Base-by-base conservation (phyloP, 2,888 invertebrate genomes). In the Bhutanitis thaidina region DNA sequence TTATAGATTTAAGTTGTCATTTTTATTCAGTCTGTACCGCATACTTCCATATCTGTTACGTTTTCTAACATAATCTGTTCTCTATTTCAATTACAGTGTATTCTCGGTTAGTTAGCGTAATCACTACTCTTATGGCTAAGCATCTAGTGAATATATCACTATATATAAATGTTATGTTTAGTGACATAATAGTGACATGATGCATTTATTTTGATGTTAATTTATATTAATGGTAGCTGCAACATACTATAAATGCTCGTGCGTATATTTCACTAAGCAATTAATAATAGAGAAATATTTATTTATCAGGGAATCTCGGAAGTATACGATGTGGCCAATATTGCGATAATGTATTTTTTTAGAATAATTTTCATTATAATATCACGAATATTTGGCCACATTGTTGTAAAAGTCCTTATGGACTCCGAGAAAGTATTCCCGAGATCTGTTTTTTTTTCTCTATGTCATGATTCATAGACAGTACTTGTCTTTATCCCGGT, bases 141-240 rank as follows among this genome's bases (percentile, higher is more conserved):
- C 78, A 71, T 77, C 80, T 85, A 85, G 84, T 77, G 80, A 57
- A 58, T 80, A 77, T 72, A 77, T 76, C 77, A 77, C 76, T 80
- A 74, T 80, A 69, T 76, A 68, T 49, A 66, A 71, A 80, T 67
- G 78, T 84, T 86, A 85, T 79, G 80, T 85, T 84, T 79, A 67
- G 75, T 76, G 81, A 87, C 84, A 85, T 86, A 79, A 82, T 79
- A 84, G 88, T 88, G 85, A 87, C 87, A 76, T 85, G 86, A 87
- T 88, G 89, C 89, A 89, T 89, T 89, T 89, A 89, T 88, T 86
- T 86, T 67, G 79, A 83, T 85, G 85, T 84, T 88, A 87, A 84
- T 86, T 87, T 85, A 85, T 82, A 75, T 74, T 87, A 86, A 84
- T 81, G 81, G 80, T 87, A 88, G 85, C 85, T 84, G 84, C 81